These are phyloP conservation scores for Sinocyclocheilus anophthalmus DNA, from an alignment of 2,113 vertebrate species.

Conservation along the genomic window DNA sequence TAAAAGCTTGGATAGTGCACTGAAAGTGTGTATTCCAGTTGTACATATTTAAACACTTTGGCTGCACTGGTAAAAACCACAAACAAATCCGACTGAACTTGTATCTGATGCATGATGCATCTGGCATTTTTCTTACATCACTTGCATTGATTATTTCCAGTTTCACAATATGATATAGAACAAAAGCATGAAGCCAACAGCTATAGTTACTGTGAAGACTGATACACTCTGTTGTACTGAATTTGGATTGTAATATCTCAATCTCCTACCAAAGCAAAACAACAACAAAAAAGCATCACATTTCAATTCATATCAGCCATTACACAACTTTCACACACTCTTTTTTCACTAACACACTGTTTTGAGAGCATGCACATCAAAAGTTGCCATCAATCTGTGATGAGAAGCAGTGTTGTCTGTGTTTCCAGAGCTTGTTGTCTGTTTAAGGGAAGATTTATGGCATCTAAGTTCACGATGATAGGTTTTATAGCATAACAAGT, in stretches of 20 bases:
- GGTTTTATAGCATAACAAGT: slow-evolving; percentile 54
- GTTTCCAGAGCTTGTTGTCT: slow-evolving; percentile 36
- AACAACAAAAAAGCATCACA: slow-evolving; percentile 6
- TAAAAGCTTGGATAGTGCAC: not conserved
- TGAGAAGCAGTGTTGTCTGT: slow-evolving; percentile 9
- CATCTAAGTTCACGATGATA: slow-evolving; percentile 46
- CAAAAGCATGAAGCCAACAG: not conserved
- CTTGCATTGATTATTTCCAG: not conserved
- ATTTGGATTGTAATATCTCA: slow-evolving; percentile 33
- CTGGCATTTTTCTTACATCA: slow-evolving; percentile 10
- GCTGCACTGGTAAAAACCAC: slow-evolving; percentile 40
- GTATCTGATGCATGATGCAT: not conserved
- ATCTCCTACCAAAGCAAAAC: slow-evolving; percentile 30
- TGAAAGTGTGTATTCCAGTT: not conserved
- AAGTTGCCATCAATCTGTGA: slow-evolving; percentile 23
- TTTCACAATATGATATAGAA: not conserved
- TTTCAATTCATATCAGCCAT: slow-evolving; percentile 28
- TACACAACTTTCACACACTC: not conserved
- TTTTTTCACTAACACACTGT: not conserved
- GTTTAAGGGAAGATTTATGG: slow-evolving; percentile 52
- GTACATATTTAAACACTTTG: slow-evolving; percentile 7
- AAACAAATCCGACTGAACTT: slow-evolving; percentile 31
- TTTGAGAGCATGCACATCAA: not conserved
- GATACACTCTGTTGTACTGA: slow-evolving; percentile 15
- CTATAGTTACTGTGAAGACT: not conserved